These are phyloP conservation scores for Pseudomyrmex concolor DNA, from an alignment of 1,140 invertebrate species.

Conservation along the genomic window DNA sequence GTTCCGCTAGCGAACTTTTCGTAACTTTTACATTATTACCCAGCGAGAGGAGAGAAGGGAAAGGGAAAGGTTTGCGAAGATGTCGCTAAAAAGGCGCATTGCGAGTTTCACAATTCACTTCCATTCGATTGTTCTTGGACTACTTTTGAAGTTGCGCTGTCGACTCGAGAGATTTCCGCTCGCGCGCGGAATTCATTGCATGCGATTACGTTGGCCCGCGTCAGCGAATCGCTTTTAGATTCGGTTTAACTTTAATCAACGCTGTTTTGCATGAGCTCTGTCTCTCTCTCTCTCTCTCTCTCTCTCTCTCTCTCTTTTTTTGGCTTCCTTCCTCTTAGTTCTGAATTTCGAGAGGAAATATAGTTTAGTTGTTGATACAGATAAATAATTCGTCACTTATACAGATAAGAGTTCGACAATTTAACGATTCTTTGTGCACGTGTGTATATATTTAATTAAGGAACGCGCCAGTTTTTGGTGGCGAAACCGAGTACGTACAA, in stretches of 20 bases:
- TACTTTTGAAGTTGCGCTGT: conserved; percentile 27
- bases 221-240: not conserved
- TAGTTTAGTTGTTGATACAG: no score
- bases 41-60: no score
- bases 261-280: not conserved
- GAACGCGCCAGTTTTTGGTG: not conserved
- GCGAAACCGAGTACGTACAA: not conserved
- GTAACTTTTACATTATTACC: conserved; percentile 63
- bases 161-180: conserved; percentile 33
- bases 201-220: conserved; percentile 16
- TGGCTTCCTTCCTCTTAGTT: not conserved
- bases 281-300: not conserved
- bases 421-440: not conserved
- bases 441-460: no score
- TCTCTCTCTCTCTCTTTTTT: not conserved
- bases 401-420: not conserved
- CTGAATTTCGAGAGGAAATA: not conserved
- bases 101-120: conserved; percentile 41
- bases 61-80: conserved; percentile 13
- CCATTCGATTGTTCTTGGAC: conserved; percentile 45
- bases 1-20: conserved; percentile 37
- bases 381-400: no score
- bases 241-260: not conserved
- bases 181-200: conserved; percentile 42
- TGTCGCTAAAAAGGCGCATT: conserved; percentile 24